Evolutionary conservation across 2,888 invertebrate genomes (phyloP).

Genomic region (Matsumyia berberina): DNA sequence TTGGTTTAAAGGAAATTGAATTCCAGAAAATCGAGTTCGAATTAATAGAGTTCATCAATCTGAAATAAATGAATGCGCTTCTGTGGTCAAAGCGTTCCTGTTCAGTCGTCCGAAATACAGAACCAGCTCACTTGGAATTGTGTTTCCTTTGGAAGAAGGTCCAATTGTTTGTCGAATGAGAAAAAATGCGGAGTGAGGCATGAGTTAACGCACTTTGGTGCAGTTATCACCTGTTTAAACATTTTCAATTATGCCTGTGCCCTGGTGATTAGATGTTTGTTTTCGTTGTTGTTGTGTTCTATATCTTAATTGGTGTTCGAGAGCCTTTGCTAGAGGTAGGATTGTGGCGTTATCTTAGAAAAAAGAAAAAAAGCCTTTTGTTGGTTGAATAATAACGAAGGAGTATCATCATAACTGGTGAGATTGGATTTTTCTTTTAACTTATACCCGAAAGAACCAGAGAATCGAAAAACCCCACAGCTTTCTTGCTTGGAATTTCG

Average conservation of each 20-base stretch:
- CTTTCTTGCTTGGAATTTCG: slow-evolving; percentile 37
- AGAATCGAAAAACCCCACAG: slow-evolving; percentile 44
- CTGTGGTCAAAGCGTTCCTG: slow-evolving; percentile 2
- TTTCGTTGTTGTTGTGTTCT: slow-evolving; percentile 19
- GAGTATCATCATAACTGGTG: slow-evolving; percentile 17
- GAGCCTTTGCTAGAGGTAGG: neutral
- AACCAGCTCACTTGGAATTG: slow-evolving; percentile 10
- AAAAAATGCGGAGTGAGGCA: neutral
- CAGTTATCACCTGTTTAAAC: slow-evolving; percentile 51
- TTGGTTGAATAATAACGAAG: slow-evolving; percentile 45
- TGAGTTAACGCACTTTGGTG: slow-evolving; percentile 37
- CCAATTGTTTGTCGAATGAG: slow-evolving; percentile 24
- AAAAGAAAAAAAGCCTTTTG: slow-evolving; percentile 2
- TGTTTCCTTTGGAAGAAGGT: slow-evolving; percentile 22
- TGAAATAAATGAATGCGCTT: slow-evolving; percentile 5
- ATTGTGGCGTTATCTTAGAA: neutral
- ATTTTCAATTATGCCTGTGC: slow-evolving; percentile 14
- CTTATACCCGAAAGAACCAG: slow-evolving; percentile 25
- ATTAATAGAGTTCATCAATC: too few species aligned
- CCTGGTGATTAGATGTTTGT: slow-evolving; percentile 42
- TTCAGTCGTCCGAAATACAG: neutral
- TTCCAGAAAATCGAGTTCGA: slow-evolving; percentile 2
- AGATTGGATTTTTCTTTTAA: neutral
- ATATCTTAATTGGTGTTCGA: slow-evolving; percentile 39
- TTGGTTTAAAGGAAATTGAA: neutral